Percentiles rank a stretch among this genome's conserved stretches.
These are phyloP conservation scores for Ovis canadensis DNA, from an alignment of 2,113 vertebrate genomes.

Conservation along the genomic window DNA sequence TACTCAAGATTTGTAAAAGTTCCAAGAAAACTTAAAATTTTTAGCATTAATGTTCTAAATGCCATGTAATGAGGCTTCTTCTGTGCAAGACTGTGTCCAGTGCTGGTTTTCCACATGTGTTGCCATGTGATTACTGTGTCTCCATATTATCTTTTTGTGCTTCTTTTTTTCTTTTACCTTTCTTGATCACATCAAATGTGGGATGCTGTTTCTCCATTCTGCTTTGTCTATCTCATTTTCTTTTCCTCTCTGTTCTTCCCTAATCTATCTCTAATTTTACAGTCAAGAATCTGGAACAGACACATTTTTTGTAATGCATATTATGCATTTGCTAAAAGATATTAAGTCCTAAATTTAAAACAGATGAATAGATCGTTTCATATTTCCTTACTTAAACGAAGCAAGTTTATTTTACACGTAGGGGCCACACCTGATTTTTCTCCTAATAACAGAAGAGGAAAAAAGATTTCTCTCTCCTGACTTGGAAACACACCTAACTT, in stretches of 20 bases:
- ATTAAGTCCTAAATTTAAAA: conserved; percentile 24
- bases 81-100: not conserved
- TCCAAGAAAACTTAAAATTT: not conserved
- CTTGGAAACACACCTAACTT: not conserved
- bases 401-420: not conserved
- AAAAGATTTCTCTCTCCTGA: not conserved
- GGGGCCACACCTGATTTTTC: not conserved
- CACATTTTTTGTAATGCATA: not conserved
- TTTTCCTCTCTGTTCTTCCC: not conserved
- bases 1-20: not conserved
- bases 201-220: not conserved
- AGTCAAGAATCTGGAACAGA: not conserved
- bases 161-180: not conserved
- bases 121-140: not conserved
- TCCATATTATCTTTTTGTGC: not conserved
- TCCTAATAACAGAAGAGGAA: not conserved
- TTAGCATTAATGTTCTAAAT: not conserved
- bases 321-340: not conserved
- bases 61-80: not conserved
- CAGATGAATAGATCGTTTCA: not conserved
- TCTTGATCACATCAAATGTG: not conserved
- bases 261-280: not conserved
- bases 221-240: not conserved
- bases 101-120: not conserved
- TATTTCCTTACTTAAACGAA: not conserved